Evolutionary conservation across 1,140 invertebrate species (phyloP), one percentile per base, ranked within the genome.

Genomic region (Ips typographus): DNA sequence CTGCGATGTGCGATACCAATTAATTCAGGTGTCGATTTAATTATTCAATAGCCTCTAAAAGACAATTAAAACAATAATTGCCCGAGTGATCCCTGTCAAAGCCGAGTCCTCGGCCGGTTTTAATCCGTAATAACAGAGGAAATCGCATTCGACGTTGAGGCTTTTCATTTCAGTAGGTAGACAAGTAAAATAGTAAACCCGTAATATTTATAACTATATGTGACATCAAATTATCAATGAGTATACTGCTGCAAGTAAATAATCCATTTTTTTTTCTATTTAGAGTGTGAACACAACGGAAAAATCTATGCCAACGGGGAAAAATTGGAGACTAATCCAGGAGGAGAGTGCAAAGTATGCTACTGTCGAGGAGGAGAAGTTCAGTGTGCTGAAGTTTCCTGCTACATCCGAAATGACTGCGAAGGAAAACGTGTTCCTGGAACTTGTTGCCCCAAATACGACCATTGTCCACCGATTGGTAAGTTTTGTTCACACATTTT

Each of bases 321-420:
- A 80, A 88, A 89, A 78, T 83, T 91, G 71, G 82, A 89, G 70
- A 85, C 89, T 40, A 77, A 77, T 72, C 86, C 85, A 52, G 83
- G 85, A 62, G 88, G 87, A 71, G 89, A 90, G 22, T 92, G 91
- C 82, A 86, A 88, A 76, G 89, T 90, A 37, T 92, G 91, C 79
- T 91, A 90, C 79, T 92, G 91, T 78, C 87, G 90, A 82, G 89
- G 89, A 49, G 89, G 89, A 3, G 89, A 90, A 79, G 87, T 92
- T 68, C 87, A 90, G 71, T 92, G 91, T 79, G 86, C 87, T 49
- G 83, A 88, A 53, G 88, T 91, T 58, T 88, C 89, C 47, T 92
- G 91, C 79, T 91, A 88, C 80, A 85, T 85, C 68, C 82, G 90
- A 47, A 86, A 87, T 70, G 90, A 92, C 78, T 92, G 91, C 79